A percentile compares a stretch with the other conserved stretches of the same genome.
Evolutionary conservation across 2,113 vertebrate species (phyloP).

Genomic region (Rhynchomys soricoides): DNA sequence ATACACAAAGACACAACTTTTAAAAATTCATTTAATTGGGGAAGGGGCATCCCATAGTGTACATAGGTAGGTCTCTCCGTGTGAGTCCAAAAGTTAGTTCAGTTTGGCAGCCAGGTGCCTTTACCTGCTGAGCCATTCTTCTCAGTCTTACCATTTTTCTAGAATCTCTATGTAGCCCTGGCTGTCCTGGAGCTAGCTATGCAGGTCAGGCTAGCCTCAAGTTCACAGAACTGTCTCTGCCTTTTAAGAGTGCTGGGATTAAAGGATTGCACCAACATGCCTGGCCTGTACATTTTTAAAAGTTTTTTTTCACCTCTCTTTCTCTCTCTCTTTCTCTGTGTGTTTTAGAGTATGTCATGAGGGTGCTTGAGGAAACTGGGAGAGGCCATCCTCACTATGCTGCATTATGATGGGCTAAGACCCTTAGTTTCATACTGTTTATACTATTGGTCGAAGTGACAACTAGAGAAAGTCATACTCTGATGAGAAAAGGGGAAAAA

Average conservation of each 20-base stretch:
- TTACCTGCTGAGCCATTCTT: neutral
- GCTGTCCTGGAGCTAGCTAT: neutral
- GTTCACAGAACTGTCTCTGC: neutral
- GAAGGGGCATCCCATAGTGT: neutral
- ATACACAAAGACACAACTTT: neutral
- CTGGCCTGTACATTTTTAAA: neutral
- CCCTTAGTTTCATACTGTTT: neutral
- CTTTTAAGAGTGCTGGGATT: neutral
- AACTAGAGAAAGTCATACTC: neutral
- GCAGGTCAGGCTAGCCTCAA: neutral
- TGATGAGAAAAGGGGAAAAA: neutral
- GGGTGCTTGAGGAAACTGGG: neutral
- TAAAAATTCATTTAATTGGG: neutral
- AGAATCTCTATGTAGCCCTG: neutral
- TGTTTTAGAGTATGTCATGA: neutral
- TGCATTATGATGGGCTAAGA: neutral
- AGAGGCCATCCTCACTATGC: neutral
- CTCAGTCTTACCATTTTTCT: neutral
- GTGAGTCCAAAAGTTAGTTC: neutral
- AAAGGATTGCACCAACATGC: neutral
- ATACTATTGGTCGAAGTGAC: neutral
- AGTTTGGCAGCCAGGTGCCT: neutral
- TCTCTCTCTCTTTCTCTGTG: too few species aligned
- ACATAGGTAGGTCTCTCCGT: neutral
- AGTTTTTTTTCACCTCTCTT: too few species aligned